These are phyloP conservation scores for Drosophila emarginata DNA, from an alignment of 2,888 invertebrate genomes.

Conservation along the genomic window DNA sequence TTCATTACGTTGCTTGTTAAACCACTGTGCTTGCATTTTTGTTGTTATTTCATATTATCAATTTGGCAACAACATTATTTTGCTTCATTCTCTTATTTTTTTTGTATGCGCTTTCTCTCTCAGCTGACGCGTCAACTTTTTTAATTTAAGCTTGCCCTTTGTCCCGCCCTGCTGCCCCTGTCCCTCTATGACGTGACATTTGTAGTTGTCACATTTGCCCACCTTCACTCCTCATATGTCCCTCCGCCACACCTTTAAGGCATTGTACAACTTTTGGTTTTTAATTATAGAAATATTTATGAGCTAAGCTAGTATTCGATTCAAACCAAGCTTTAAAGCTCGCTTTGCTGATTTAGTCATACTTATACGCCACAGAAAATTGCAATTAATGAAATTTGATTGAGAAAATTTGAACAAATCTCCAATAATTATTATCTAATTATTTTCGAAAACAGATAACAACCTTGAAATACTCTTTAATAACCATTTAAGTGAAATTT, in stretches of 20 bases:
- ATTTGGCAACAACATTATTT: not conserved
- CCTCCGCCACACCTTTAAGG: conserved; percentile 1
- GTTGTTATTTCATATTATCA: conserved; percentile 3
- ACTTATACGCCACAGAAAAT: conserved; percentile 24
- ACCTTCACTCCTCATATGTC: not conserved
- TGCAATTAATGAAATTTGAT: conserved; percentile 6
- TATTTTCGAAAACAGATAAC: conserved; percentile 36
- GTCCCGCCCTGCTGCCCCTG: not conserved
- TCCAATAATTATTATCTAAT: conserved; percentile 11
- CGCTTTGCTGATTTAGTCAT: conserved; percentile 16
- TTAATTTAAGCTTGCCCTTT: not conserved
- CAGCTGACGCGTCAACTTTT: conserved; percentile 17
- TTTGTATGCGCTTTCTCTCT: not conserved
- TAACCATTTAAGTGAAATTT: conserved; percentile 61
- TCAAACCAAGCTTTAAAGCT: conserved; percentile 16
- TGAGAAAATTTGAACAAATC: conserved; percentile 4
- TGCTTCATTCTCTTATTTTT: not conserved
- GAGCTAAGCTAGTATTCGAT: not conserved
- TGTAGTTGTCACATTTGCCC: conserved; percentile 1
- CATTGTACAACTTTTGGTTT: not conserved
- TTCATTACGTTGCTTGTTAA: not conserved
- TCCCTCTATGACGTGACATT: conserved; percentile 38
- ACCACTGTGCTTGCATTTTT: not conserved
- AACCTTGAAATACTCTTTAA: conserved; percentile 40
- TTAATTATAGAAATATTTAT: conserved; percentile 24